These are phyloP conservation scores for Enteromius unitaeniatus DNA, from an alignment of 2,797 vertebrate genomes.

Conservation along the genomic window DNA sequence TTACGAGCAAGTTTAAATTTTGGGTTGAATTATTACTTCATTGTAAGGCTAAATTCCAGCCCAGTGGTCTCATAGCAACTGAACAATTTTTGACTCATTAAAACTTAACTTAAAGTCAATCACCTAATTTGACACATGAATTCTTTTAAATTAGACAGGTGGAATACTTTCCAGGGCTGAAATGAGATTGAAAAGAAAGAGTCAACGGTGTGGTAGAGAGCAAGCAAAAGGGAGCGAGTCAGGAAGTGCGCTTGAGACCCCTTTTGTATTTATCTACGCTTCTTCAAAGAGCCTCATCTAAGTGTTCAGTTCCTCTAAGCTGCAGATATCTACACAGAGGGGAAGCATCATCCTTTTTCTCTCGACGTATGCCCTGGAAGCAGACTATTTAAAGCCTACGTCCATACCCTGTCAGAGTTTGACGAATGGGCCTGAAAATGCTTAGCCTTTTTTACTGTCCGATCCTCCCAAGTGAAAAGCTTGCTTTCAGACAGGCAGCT, in stretches of 20 bases:
- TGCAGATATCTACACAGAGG: constrained; percentile 46
- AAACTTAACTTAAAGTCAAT: constrained; percentile 4
- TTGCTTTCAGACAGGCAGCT: constrained; percentile 60
- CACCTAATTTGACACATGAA: background rate
- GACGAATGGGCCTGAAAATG: constrained; percentile 51
- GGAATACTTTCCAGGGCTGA: constrained; percentile 17
- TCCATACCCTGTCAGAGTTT: constrained; percentile 50
- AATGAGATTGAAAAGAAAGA: constrained; percentile 4
- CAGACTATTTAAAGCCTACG: constrained; percentile 43
- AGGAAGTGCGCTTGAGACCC: constrained; percentile 50
- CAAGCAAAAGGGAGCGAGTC: constrained; percentile 4
- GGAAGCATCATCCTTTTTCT: constrained; percentile 28
- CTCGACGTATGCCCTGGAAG: constrained; percentile 44
- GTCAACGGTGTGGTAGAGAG: background rate
- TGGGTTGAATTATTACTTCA: constrained; percentile 51
- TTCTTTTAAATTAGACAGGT: constrained; percentile 3
- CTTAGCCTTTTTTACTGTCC: constrained; percentile 48
- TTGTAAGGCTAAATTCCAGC: constrained; percentile 63
- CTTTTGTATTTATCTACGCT: constrained; percentile 49
- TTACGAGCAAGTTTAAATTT: background rate
- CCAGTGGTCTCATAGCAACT: constrained; percentile 48
- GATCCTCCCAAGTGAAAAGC: constrained; percentile 42
- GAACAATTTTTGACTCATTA: constrained; percentile 4
- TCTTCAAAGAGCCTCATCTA: constrained; percentile 57
- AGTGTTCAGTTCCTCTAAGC: constrained; percentile 44